Base-by-base conservation (phyloP, 2,888 invertebrate genomes). In the Cryptus armator region DNA sequence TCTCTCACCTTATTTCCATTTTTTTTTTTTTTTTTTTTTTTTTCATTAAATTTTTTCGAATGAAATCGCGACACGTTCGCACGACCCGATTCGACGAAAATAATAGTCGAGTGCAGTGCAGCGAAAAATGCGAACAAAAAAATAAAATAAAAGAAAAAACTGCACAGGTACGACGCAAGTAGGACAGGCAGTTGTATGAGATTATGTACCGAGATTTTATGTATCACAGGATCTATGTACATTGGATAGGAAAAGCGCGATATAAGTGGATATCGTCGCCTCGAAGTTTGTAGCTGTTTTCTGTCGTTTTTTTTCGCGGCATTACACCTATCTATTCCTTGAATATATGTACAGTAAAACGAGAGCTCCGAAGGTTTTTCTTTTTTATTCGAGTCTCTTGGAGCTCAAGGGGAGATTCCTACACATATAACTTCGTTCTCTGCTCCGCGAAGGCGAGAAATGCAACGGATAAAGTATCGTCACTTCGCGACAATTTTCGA, bases 401-500 rank as follows among this genome's bases (percentile, higher is more conserved):
- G 67, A 67, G 77, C 68, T 12, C 29, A 32, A 51, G 9, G 53
- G 53, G 46, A 12, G 56, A 24, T 44, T 32, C 32, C 44, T n/a
- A 14, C 44, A 48, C 67, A 68, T 67, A 59, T 46, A 64, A 7
- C 16, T 44, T n/a, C 16, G 19, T 7, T 3, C 43, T 46, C 68
- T 32, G 53, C 56, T 56, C 67, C 53, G 24, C n/a, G 14, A 59
- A 32, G 53, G 12, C n/a, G 37, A 32, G 59, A 43, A 56, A 9
- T 53, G n/a, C 7, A 67, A 56, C 43, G 24, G 59, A 66, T 72
- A 79, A 83, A 83, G 79, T 83, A 76, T 83, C 75, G 80, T 80
- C 53, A 84, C 79, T 66, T 64, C 66, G 76, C 43, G 56, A 56
- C 56, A 59, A 77, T 62, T 68, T 78, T 81, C 19, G 32, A 43